These are phyloP conservation scores for Capitella teleta DNA, from an alignment of 1,140 invertebrate genomes.

Conservation along the genomic window DNA sequence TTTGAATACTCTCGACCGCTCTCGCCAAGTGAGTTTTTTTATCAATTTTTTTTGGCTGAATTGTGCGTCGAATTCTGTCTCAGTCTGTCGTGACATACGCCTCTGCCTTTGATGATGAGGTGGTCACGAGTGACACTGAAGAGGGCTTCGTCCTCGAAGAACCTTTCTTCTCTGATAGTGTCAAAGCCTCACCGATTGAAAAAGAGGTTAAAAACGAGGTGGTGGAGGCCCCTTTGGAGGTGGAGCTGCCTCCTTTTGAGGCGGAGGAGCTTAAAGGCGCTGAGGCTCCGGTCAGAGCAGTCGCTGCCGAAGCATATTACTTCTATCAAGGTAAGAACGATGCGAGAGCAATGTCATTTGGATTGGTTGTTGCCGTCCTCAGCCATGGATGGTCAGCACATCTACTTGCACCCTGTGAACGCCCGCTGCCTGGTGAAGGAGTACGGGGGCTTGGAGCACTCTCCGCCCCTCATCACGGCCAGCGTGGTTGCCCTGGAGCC, in stretches of 20 bases:
- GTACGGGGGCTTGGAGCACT: conserved; percentile 68
- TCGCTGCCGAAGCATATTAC: conserved; percentile 48
- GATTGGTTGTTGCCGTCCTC: conserved; percentile 2
- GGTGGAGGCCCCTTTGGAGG: not conserved
- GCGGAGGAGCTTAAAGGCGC: not conserved
- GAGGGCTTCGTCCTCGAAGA: not conserved
- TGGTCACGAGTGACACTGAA: not conserved
- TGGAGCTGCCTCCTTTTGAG: not conserved
- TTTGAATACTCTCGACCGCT: too few species aligned
- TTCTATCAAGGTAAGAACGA: conserved; percentile 68
- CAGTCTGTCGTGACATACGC: too few species aligned
- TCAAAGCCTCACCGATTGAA: conserved; percentile 16
- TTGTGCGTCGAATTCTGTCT: too few species aligned
- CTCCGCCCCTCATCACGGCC: conserved; percentile 55
- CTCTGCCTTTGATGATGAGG: too few species aligned
- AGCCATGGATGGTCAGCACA: conserved; percentile 70
- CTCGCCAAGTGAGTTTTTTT: too few species aligned
- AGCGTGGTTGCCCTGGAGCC: conserved; percentile 72
- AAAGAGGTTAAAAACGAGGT: not conserved
- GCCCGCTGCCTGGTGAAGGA: conserved; percentile 75
- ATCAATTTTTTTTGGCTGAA: too few species aligned
- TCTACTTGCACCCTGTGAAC: conserved; percentile 85
- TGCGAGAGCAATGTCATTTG: not conserved
- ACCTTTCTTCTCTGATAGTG: not conserved
- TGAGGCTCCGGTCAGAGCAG: not conserved